A percentile compares a stretch with the other conserved stretches of the same genome.
Conservation (phyloP, 2,888 invertebrate genomes). For the Colostygia pectinataria region DNA sequence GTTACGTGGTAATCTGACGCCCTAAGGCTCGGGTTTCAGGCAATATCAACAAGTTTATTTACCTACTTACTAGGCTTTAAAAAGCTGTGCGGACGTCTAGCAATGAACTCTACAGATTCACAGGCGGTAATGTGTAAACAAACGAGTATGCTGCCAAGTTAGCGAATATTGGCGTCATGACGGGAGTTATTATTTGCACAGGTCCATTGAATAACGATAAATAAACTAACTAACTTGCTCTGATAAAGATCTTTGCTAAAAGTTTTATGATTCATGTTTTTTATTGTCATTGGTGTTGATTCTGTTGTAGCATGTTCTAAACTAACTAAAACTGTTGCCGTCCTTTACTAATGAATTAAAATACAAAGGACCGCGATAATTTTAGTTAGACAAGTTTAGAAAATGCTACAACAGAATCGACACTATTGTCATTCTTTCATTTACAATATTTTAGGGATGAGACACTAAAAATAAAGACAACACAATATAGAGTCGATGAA, state of each 20-base stretch:
- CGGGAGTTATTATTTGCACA: constrained; percentile 14
- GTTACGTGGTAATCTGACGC: background rate
- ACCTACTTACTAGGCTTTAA: constrained; percentile 29
- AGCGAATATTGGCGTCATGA: constrained; percentile 54
- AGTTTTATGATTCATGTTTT: too few species aligned
- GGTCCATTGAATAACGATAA: constrained; percentile 20
- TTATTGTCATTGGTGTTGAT: too few species aligned
- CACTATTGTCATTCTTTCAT: too few species aligned
- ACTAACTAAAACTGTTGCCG: too few species aligned
- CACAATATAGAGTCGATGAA: constrained; percentile 2
- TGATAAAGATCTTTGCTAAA: too few species aligned
- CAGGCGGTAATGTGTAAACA: constrained; percentile 74
- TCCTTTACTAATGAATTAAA: too few species aligned
- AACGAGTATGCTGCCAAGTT: constrained; percentile 55
- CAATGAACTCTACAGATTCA: constrained; percentile 68
- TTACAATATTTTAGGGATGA: constrained; percentile 9
- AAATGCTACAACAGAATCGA: too few species aligned
- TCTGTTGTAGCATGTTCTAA: too few species aligned
- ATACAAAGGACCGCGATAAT: too few species aligned
- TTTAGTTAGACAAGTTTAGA: too few species aligned
- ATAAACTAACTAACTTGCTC: too few species aligned
- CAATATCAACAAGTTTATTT: constrained; percentile 27
- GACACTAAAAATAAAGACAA: background rate
- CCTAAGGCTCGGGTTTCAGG: background rate
- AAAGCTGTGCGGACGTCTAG: constrained; percentile 44